A percentile compares a stretch with the other conserved stretches of the same genome.
Evolutionary conservation across 2,888 invertebrate genomes (phyloP).

Genomic region (Pecten maximus): DNA sequence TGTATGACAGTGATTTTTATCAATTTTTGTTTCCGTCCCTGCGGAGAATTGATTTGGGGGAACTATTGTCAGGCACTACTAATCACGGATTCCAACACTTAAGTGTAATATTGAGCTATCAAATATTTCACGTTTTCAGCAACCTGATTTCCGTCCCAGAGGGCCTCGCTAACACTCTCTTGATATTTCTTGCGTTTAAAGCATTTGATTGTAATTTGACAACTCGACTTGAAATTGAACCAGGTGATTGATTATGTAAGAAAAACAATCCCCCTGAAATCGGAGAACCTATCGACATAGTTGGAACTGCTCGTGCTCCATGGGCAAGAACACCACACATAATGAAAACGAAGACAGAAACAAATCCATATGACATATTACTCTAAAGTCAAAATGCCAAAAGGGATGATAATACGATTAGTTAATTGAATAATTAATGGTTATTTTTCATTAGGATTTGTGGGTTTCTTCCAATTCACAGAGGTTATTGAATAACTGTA

Average conservation of each 20-base stretch:
- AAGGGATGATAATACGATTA: neutral
- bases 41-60: constrained; percentile 5
- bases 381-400: constrained; percentile 10
- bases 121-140: constrained; percentile 33
- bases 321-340: neutral
- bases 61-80: constrained; percentile 4
- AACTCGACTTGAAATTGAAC: constrained; percentile 35
- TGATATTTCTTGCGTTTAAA: constrained; percentile 32
- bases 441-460: neutral
- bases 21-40: constrained; percentile 12
- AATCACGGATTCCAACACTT: constrained; percentile 23
- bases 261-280: constrained; percentile 18
- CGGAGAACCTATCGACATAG: neutral
- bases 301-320: neutral
- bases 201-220: constrained; percentile 33
- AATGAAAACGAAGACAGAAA: neutral
- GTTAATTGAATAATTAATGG: constrained; percentile 33
- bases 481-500: neutral
- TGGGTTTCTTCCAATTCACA: neutral
- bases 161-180: constrained; percentile 9
- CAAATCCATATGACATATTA: constrained; percentile 3
- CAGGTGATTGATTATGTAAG: constrained; percentile 29
- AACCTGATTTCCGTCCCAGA: constrained; percentile 33
- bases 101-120: constrained; percentile 30
- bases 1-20: neutral